Evolutionary conservation across 2,888 invertebrate genomes (phyloP).

Genomic region (Bellardia bayeri): DNA sequence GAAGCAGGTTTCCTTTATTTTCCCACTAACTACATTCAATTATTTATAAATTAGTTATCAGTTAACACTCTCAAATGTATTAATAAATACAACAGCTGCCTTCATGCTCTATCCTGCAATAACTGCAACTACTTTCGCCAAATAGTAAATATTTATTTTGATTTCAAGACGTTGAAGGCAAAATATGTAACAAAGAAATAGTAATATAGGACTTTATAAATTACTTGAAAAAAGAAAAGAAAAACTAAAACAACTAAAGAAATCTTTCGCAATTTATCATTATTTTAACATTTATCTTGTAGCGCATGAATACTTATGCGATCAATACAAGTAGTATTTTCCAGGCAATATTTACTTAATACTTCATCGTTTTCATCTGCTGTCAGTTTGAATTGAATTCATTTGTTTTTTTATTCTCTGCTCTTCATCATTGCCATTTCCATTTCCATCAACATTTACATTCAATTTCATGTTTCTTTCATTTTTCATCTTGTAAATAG

Average conservation of each 20-base stretch:
- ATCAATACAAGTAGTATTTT: constrained; percentile 31
- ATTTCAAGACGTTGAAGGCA: constrained; percentile 22
- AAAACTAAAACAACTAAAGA: neutral
- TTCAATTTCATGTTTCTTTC: constrained; percentile 25
- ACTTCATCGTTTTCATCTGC: constrained; percentile 43
- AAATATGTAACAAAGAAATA: neutral
- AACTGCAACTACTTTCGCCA: constrained; percentile 4
- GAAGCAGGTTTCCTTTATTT: neutral
- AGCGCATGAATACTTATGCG: constrained; percentile 26
- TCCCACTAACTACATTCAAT: neutral
- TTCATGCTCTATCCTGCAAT: neutral
- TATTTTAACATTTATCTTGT: constrained; percentile 45
- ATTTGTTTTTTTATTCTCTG: constrained; percentile 44
- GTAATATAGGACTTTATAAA: neutral
- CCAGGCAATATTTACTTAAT: constrained; percentile 45
- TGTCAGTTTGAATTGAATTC: constrained; percentile 48
- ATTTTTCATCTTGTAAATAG: constrained; percentile 41
- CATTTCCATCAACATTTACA: constrained; percentile 19
- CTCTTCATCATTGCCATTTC: neutral
- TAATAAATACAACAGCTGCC: neutral
- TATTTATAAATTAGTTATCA: neutral
- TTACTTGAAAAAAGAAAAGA: neutral
- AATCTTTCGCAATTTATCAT: constrained; percentile 53
- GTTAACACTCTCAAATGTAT: neutral
- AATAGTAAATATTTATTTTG: constrained; percentile 26